Evolutionary conservation across 2,113 vertebrate species (phyloP).

Genomic region (Archocentrus centrarchus): DNA sequence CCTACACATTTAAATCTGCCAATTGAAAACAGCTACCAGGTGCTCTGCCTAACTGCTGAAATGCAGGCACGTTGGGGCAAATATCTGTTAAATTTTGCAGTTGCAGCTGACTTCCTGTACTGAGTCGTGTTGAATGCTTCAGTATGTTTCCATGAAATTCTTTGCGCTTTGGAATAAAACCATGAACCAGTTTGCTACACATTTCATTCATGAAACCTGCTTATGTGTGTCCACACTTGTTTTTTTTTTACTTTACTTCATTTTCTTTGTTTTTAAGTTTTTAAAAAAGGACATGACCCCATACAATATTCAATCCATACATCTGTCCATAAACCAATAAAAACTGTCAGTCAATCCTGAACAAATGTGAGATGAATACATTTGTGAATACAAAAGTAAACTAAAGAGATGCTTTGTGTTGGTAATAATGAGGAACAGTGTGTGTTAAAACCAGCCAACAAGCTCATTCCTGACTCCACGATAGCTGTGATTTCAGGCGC

Average conservation of each 20-base stretch:
- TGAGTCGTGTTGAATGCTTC: not conserved
- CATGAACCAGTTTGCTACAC: not conserved
- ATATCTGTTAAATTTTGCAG: no score
- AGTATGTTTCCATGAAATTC: not conserved
- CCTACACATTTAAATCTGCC: no score
- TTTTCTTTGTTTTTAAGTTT: no score
- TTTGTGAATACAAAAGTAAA: not conserved
- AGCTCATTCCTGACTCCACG: not conserved
- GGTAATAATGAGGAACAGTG: not conserved
- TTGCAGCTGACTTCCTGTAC: not conserved
- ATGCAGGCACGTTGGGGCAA: no score
- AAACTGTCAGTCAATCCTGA: not conserved
- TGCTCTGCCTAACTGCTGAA: no score
- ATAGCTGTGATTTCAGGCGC: not conserved
- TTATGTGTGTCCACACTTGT: not conserved
- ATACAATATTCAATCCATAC: no score
- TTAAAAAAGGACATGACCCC: no score
- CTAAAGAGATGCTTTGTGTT: not conserved
- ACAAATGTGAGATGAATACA: not conserved
- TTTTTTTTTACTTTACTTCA: not conserved
- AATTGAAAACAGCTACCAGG: no score
- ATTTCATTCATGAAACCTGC: not conserved
- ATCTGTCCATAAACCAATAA: no score
- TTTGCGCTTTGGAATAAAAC: not conserved
- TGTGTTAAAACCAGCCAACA: not conserved